phyloP scores from a whole-genome alignment of 2,888 invertebrate genomes.

The Plebejus melissa region DNA sequence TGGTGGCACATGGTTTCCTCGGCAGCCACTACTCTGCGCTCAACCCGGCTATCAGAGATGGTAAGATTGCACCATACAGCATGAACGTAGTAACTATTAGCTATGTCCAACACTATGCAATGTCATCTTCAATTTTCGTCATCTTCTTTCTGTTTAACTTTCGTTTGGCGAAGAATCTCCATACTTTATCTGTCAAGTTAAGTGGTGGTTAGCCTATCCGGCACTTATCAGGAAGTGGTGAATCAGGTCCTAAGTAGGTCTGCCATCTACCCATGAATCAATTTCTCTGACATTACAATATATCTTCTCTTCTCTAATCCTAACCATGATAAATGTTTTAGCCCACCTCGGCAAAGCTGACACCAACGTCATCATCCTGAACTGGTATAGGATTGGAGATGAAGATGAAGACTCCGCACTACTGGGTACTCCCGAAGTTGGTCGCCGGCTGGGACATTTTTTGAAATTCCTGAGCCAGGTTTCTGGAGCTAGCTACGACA shows the following conservation, averaged over 20 bases:
- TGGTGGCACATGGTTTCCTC: constrained; percentile 47
- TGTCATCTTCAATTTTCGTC: too few relatives aligned
- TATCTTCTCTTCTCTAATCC: too few relatives aligned
- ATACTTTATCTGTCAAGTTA: too few relatives aligned
- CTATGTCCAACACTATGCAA: too few relatives aligned
- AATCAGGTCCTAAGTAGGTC: too few relatives aligned
- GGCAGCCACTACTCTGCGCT: constrained; percentile 46
- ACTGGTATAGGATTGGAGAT: constrained; percentile 58
- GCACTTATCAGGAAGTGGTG: too few relatives aligned
- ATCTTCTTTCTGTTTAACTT: too few relatives aligned
- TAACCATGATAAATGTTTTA: constrained; percentile 37
- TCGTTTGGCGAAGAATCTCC: too few relatives aligned
- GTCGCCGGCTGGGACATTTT: constrained; percentile 62
- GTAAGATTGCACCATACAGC: constrained; percentile 38
- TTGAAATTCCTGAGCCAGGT: constrained; percentile 50
- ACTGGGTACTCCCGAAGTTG: constrained; percentile 55
- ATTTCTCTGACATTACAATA: too few relatives aligned
- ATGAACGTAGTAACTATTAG: too few relatives aligned
- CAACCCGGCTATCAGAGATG: constrained; percentile 50
- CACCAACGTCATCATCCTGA: constrained; percentile 60
- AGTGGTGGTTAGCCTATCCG: too few relatives aligned
- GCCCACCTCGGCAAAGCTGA: constrained; percentile 52
- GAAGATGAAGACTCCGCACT: constrained; percentile 54
- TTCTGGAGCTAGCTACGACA: constrained; percentile 48
- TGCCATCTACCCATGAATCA: too few relatives aligned